Base-by-base conservation (phyloP, 1,140 invertebrate species). In the Brachionus manjavacas region DNA sequence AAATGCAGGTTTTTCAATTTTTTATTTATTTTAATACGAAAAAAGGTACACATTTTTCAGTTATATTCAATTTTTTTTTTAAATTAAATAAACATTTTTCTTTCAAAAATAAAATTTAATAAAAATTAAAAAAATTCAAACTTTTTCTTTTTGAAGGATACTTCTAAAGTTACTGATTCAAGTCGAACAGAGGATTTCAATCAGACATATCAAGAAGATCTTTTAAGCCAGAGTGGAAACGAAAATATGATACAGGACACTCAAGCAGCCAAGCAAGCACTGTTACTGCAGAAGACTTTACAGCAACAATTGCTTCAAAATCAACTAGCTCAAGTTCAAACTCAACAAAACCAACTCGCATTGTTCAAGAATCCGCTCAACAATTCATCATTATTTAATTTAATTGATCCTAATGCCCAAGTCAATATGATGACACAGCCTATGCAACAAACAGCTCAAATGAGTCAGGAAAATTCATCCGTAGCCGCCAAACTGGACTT, bases 261-360 rank as follows among this genome's bases (percentile, higher is more conserved):
- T 49, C 72, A 76, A 76, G 16, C 28, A 72, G 41, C 72, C 43
- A 46, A 76, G 52, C 72, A 76, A 49, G 72, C 72, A 2, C 23
- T 76, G 9, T 25, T 76, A 3, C 8, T 76, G 3, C 72, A 76
- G 49, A 76, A 76, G 14, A 46, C 39, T 25, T 20, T 49, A 14
- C 43, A 49, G 31, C 72, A 76, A 31, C 72, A 76, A 49, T 16
- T 72, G 11, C 31, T 68, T 68, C 66, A 68, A 68, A 68, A 68
- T 31, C 70, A 74, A 28, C 43, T 76, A 11, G 72, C 72, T 12
- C 72, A 76, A 25, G 72, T 46, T 49, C 72, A 76, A 76, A 49
- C 20, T 49, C 72, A 76, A 49, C 39, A 76, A 25, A 76, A 52
- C 49, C 72, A 76, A 76, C 49, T 76, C 16, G 72, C 72, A 14